These are phyloP conservation scores for Caenorhabditis sp. DNA, from an alignment of 2,888 invertebrate species.

Conservation along the genomic window DNA sequence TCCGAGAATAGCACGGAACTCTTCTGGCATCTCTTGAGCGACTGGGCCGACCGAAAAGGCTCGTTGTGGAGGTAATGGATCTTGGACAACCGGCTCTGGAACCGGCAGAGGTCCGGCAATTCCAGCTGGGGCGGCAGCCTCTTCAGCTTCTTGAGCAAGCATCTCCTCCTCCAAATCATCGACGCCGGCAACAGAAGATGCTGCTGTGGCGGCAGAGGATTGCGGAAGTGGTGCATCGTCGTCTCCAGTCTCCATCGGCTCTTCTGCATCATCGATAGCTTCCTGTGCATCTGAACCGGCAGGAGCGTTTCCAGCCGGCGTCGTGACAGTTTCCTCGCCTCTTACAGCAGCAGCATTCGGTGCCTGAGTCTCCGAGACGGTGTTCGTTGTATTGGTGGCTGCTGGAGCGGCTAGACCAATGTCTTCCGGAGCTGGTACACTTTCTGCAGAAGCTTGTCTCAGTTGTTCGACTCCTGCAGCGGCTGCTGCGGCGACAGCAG, in stretches of 20 bases:
- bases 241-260: no score
- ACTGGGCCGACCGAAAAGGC: no score
- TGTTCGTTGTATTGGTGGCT: constrained; percentile 50
- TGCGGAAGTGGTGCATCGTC: no score
- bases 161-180: no score
- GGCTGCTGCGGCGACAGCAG: constrained; percentile 7
- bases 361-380: constrained; percentile 50
- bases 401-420: constrained; percentile 40
- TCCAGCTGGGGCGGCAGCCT: no score
- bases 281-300: constrained; percentile 12
- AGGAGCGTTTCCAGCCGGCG: constrained; percentile 17
- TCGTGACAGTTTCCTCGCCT: constrained; percentile 52
- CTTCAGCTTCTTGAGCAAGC: constrained; percentile 50
- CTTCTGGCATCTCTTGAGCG: constrained; percentile 55
- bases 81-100: no score
- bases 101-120: no score
- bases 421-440: constrained; percentile 32
- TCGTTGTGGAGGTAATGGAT: no score
- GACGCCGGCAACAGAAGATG: constrained; percentile 66
- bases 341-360: constrained; percentile 26
- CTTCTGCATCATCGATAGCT: constrained; percentile 53
- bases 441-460: no score
- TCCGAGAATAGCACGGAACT: constrained; percentile 69
- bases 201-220: constrained; percentile 68
- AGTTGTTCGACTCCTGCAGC: no score